Percentiles rank a stretch among this genome's conserved stretches.
These are phyloP conservation scores for Lates calcarifer DNA, from an alignment of 2,113 vertebrate genomes.

Conservation along the genomic window DNA sequence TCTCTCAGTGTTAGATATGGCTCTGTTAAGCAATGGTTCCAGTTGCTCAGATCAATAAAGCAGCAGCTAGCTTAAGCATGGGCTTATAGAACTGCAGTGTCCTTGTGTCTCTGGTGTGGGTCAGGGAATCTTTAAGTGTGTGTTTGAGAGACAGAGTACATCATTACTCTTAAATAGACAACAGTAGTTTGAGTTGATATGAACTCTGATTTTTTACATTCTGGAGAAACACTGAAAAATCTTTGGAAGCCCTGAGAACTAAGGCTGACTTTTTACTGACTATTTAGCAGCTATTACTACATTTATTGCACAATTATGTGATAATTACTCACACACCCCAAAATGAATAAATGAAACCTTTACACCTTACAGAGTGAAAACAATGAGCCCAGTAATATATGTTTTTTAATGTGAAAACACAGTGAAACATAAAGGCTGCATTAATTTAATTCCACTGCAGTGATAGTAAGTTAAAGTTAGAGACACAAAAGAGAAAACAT, in stretches of 20 bases:
- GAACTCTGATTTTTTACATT: neutral
- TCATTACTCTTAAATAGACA: conserved; percentile 4
- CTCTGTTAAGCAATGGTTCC: conserved; percentile 52
- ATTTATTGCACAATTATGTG: neutral
- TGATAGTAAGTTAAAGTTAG: conserved; percentile 13
- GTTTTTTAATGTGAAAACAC: neutral
- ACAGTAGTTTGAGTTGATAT: conserved; percentile 5
- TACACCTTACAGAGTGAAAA: neutral
- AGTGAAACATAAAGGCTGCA: conserved; percentile 4
- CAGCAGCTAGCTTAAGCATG: conserved; percentile 40
- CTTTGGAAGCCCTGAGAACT: neutral
- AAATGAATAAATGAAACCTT: conserved; percentile 2
- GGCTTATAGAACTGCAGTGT: conserved; percentile 49
- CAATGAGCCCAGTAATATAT: neutral
- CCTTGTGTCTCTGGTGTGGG: conserved; percentile 56
- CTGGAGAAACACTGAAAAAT: neutral
- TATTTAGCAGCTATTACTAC: neutral
- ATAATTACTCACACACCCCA: neutral
- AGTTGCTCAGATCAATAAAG: conserved; percentile 66
- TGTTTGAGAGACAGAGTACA: neutral
- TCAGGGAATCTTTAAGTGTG: conserved; percentile 33
- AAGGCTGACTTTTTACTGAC: neutral
- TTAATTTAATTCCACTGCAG: conserved; percentile 6
- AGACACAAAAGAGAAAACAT: conserved; percentile 16
- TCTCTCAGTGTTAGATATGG: conserved; percentile 36